phyloP scores from a whole-genome alignment of 2,797 vertebrate genomes.

The Loris lydekkerianus region DNA sequence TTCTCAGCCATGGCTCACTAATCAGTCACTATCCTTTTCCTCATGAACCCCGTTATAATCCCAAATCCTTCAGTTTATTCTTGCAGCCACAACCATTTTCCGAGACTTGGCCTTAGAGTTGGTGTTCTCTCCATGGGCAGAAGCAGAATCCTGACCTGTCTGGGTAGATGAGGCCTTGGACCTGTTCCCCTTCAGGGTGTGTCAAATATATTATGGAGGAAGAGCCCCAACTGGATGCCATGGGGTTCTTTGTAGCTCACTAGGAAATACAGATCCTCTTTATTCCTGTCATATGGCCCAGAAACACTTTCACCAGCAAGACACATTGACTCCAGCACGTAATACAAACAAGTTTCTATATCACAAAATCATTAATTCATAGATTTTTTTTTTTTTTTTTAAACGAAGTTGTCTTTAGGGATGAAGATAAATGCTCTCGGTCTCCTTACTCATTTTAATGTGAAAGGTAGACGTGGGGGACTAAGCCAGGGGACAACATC shows the following conservation, averaged over 20 bases:
- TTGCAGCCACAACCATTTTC: neutral
- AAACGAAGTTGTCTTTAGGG: neutral
- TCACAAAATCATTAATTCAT: neutral
- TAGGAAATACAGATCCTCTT: neutral
- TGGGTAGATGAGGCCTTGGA: neutral
- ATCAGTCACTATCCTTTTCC: neutral
- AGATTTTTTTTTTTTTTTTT: neutral
- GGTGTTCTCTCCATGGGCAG: rapidly evolving
- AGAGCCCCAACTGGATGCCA: neutral
- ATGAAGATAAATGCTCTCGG: neutral
- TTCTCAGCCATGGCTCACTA: neutral
- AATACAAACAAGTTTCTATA: neutral
- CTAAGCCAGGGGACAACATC: neutral
- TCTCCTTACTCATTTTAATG: neutral
- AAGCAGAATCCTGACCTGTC: neutral
- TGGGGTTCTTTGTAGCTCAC: neutral
- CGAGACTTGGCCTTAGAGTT: neutral
- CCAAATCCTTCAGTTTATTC: neutral
- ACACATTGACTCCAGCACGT: neutral
- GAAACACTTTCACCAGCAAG: neutral
- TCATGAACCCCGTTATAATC: rapidly evolving
- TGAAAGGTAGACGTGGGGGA: neutral
- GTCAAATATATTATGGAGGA: neutral
- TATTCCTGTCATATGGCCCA: neutral
- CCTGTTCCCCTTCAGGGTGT: neutral